phyloP scores from a whole-genome alignment of 2,888 invertebrate species.

The Automeris io region DNA sequence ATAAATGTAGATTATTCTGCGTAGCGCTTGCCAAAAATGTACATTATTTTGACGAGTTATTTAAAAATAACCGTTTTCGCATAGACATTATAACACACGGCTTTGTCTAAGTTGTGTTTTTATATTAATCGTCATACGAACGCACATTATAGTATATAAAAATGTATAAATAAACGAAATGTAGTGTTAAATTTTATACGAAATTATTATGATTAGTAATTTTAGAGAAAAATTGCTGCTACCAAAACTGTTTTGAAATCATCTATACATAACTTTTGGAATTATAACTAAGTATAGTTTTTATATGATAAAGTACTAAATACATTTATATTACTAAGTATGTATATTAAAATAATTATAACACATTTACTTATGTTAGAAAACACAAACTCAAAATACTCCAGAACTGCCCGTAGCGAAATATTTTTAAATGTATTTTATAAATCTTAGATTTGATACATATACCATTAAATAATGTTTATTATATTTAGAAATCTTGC shows the following conservation, averaged over 20 bases:
- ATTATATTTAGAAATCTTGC: too few species aligned
- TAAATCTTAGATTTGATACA: background rate
- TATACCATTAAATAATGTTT: background rate
- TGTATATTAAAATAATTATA: background rate
- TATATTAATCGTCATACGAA: conserved; percentile 27
- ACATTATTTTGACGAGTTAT: conserved; percentile 4
- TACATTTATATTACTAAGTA: background rate
- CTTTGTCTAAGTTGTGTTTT: conserved; percentile 27
- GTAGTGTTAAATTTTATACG: background rate
- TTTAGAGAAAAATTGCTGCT: background rate
- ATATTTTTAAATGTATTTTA: background rate
- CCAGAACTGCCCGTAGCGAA: background rate
- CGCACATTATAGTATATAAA: conserved; percentile 14
- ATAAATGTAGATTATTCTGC: conserved; percentile 41
- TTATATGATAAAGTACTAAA: background rate
- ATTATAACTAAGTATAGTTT: background rate
- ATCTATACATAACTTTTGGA: background rate
- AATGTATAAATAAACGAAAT: background rate
- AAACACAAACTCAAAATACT: background rate
- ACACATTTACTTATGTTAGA: background rate
- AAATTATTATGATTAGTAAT: background rate
- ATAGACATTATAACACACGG: conserved; percentile 26
- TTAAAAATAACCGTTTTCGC: conserved; percentile 15
- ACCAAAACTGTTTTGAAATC: background rate
- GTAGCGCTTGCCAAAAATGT: conserved; percentile 25